These are phyloP conservation scores for Phyllotreta cruciferae DNA, from an alignment of 2,888 invertebrate species.

Conservation along the genomic window DNA sequence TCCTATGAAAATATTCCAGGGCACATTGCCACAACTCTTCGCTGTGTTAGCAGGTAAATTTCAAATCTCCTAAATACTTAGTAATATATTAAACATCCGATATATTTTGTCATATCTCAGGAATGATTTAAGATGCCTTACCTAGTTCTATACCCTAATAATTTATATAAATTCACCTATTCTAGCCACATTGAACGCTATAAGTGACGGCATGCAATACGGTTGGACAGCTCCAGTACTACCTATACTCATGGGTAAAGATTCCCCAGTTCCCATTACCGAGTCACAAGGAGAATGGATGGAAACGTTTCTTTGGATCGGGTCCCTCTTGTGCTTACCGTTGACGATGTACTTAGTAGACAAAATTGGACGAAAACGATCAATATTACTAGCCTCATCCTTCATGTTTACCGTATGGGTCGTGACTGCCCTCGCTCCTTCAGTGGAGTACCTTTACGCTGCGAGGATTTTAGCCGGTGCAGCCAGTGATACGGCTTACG, in stretches of 20 bases:
- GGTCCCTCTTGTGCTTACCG: constrained; percentile 50
- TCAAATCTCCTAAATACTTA: no score
- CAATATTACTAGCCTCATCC: constrained; percentile 52
- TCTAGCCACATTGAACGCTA: constrained; percentile 55
- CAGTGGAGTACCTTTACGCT: constrained; percentile 48
- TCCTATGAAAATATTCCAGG: constrained; percentile 15
- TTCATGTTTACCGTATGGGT: constrained; percentile 55
- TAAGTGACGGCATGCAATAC: constrained; percentile 59
- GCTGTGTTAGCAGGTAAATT: constrained; percentile 31
- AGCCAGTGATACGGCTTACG: constrained; percentile 56
- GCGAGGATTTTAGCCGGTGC: constrained; percentile 49
- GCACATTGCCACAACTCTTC: constrained; percentile 24
- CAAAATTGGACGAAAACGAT: constrained; percentile 51
- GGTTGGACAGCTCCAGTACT: constrained; percentile 58
- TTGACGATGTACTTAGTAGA: constrained; percentile 52
- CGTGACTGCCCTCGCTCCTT: constrained; percentile 48
- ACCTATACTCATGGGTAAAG: constrained; percentile 50
- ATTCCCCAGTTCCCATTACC: constrained; percentile 51
- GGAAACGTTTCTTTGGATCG: constrained; percentile 47
- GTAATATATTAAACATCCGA: not conserved
- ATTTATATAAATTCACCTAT: not conserved
- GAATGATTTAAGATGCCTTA: no score
- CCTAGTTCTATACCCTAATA: not conserved
- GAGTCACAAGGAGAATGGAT: constrained; percentile 47
- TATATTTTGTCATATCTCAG: no score